These are phyloP conservation scores for Drosophila orosa DNA, from an alignment of 1,140 invertebrate genomes.

Conservation along the genomic window DNA sequence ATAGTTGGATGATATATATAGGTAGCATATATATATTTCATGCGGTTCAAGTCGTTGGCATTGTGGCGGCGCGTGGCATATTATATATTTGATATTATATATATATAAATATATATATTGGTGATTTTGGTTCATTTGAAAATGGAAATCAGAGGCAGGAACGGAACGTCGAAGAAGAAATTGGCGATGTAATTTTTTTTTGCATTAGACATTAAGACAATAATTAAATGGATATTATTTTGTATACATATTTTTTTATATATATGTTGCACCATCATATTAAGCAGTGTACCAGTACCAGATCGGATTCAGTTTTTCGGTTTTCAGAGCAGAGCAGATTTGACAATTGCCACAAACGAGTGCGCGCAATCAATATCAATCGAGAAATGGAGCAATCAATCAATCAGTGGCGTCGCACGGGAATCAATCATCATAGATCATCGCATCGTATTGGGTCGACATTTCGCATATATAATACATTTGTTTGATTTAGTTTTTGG, in stretches of 20 bases:
- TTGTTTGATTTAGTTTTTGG: slow-evolving; percentile 14
- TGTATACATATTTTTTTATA: slow-evolving; percentile 14
- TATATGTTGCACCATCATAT: slow-evolving; percentile 66
- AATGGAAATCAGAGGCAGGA: slow-evolving; percentile 75
- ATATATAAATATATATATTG: slow-evolving; percentile 13
- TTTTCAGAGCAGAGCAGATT: slow-evolving; percentile 80
- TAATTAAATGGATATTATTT: slow-evolving; percentile 46
- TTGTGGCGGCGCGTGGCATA: slow-evolving; percentile 65
- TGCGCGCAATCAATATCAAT: slow-evolving; percentile 70
- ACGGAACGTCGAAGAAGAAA: slow-evolving; percentile 79
- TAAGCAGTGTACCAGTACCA: slow-evolving; percentile 76
- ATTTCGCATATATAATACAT: slow-evolving; percentile 26
- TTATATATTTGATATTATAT: slow-evolving; percentile 12
- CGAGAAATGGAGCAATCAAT: slow-evolving; percentile 69
- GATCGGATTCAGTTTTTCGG: slow-evolving; percentile 75
- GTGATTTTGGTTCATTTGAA: slow-evolving; percentile 21
- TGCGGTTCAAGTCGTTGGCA: slow-evolving; percentile 28
- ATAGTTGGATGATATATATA: slow-evolving; percentile 46
- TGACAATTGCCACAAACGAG: slow-evolving; percentile 52
- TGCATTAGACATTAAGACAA: slow-evolving; percentile 42
- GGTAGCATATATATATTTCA: slow-evolving; percentile 34
- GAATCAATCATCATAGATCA: slow-evolving; percentile 41
- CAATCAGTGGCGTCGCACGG: slow-evolving; percentile 74
- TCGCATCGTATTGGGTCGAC: slow-evolving; percentile 58
- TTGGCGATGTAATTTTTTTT: slow-evolving; percentile 67